These are phyloP conservation scores for Sebastes paucispinis DNA, from an alignment of 2,797 vertebrate genomes.

Conservation along the genomic window DNA sequence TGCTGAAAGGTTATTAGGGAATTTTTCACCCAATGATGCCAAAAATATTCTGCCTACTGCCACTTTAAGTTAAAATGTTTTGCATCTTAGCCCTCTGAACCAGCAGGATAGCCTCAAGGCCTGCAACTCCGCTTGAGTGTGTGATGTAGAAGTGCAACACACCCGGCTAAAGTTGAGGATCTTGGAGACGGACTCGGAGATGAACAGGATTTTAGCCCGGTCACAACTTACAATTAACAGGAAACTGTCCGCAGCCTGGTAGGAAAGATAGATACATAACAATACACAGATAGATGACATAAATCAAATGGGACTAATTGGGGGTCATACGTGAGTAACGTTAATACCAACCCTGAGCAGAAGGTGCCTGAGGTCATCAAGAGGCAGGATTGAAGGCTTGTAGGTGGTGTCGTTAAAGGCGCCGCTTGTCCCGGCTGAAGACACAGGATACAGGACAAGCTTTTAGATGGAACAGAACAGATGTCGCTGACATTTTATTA, in stretches of 20 bases:
- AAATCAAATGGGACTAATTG: too few relatives aligned
- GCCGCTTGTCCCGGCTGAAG: conserved; percentile 83
- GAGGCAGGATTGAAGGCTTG: conserved; percentile 92
- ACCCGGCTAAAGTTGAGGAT: conserved; percentile 96
- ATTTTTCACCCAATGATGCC: too few relatives aligned
- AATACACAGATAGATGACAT: not conserved
- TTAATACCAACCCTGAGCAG: conserved; percentile 87
- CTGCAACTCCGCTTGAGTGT: not conserved
- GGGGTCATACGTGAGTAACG: not conserved
- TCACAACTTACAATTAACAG: conserved; percentile 96
- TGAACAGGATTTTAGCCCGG: conserved; percentile 95
- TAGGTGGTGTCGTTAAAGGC: conserved; percentile 88
- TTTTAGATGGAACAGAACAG: not conserved
- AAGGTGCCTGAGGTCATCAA: conserved; percentile 92
- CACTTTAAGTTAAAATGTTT: not conserved
- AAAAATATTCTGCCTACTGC: too few relatives aligned
- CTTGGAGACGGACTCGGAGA: conserved; percentile 96
- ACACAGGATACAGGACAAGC: not conserved
- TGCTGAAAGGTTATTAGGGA: too few relatives aligned
- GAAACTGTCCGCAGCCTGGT: conserved; percentile 93
- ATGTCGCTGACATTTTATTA: not conserved
- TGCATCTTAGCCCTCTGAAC: not conserved
- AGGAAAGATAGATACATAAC: not conserved
- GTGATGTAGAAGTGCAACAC: conserved; percentile 42
- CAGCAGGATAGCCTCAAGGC: not conserved